Evolutionary conservation across 2,113 vertebrate genomes (phyloP).

Genomic region (Solenodon paradoxus): DNA sequence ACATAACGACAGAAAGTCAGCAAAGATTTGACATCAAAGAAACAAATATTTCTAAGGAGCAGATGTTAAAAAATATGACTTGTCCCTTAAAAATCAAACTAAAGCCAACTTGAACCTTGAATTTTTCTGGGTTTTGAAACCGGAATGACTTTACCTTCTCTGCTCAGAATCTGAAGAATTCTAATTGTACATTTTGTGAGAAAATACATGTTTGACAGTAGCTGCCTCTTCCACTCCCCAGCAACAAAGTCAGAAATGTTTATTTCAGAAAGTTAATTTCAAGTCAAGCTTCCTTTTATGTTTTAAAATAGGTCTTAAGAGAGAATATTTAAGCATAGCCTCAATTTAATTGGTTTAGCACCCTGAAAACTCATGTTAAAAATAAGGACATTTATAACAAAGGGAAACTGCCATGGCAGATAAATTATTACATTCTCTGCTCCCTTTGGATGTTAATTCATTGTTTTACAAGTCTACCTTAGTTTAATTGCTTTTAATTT

Average conservation of each 20-base stretch:
- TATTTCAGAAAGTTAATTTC: constrained; percentile 70
- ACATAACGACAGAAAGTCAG: constrained; percentile 6
- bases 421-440: constrained; percentile 48
- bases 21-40: background rate
- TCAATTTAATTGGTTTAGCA: constrained; percentile 59
- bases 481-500: constrained; percentile 31
- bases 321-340: constrained; percentile 45
- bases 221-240: constrained; percentile 21
- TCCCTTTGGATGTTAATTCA: constrained; percentile 53
- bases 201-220: constrained; percentile 56
- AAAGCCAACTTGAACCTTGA: constrained; percentile 25
- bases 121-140: constrained; percentile 48
- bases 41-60: background rate
- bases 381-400: constrained; percentile 60
- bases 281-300: constrained; percentile 54
- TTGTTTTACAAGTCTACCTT: constrained; percentile 46
- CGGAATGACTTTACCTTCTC: constrained; percentile 46
- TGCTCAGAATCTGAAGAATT: constrained; percentile 51
- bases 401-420: constrained; percentile 38
- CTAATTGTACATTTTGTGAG: constrained; percentile 55
- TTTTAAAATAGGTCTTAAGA: constrained; percentile 66
- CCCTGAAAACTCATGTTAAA: constrained; percentile 60
- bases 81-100: constrained; percentile 14
- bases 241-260: constrained; percentile 61
- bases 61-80: constrained; percentile 25